Base-by-base conservation (phyloP, 2,113 vertebrate species). In the Anolis carolinensis region DNA sequence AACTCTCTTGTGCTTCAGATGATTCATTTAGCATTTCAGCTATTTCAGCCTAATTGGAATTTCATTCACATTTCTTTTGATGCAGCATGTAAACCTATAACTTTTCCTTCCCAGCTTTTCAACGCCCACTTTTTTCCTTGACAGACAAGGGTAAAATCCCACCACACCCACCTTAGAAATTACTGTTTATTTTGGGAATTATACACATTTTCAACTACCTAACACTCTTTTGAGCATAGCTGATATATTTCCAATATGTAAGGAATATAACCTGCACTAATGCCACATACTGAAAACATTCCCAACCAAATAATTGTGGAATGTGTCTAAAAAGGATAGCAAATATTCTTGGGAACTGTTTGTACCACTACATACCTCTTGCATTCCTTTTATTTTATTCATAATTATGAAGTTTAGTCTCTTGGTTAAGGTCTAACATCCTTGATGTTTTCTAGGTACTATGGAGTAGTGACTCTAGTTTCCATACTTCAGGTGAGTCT, bases 401-500 rank as follows among this genome's bases (percentile, higher is more conserved):
- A 44, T 30, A 65, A 55, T 23, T 9, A 27, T 85, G 14, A 52
- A 78, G n/a, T 70, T 78, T 36, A 70, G n/a, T n/a, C 44, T 48
- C 21, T 63, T 68, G 50, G 65, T 79, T 71, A 71, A 36, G 81
- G 20, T 87, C 80, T 93, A 10, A 92, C 0, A 0, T 82, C 73
- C 13, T n/a, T 32, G 21, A 1, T 44, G 0, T 93, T 88, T 87
- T 90, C 52, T 94, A 99, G 99, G 93, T 99, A 99, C 93, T 99
- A 99, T 0, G 98, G 96, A 2, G 97, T 98, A 0, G 97, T 99
- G 91, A 99, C 98, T 0, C 95, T 99, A 10, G 98, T 99, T 50
- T 99, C 98, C 83, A 99, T 99, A 90, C 98, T 98, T 81, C 98
- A 99, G 98, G 99, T 99, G 95, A 90, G 95, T 90, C 50, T 52